These are phyloP conservation scores for Steinernema scapterisci DNA, from an alignment of 2,888 invertebrate species.

Conservation along the genomic window DNA sequence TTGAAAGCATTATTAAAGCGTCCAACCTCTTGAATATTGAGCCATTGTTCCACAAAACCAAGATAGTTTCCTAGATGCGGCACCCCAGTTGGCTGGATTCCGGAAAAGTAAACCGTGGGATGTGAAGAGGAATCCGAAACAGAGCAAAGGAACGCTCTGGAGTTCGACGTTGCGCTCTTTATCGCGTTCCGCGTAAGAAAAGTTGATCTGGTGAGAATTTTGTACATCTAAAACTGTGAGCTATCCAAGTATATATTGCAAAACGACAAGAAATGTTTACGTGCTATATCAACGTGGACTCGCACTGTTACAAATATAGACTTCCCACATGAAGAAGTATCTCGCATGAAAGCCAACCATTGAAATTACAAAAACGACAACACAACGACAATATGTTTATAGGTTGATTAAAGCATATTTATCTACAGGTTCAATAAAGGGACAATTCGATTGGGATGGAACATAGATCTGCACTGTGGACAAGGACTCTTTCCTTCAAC, in stretches of 20 bases:
- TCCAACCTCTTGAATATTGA: constrained; percentile 75
- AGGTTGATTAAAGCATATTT: too few relatives aligned
- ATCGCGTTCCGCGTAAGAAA: too few relatives aligned
- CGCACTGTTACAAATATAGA: too few relatives aligned
- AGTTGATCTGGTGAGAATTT: not conserved
- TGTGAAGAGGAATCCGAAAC: not conserved
- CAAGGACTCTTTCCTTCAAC: constrained; percentile 6
- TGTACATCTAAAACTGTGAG: not conserved
- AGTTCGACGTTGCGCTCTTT: too few relatives aligned
- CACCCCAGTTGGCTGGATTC: constrained; percentile 92
- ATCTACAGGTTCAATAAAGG: constrained; percentile 2
- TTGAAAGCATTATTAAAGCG: not conserved
- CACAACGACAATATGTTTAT: too few relatives aligned
- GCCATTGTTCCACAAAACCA: constrained; percentile 87
- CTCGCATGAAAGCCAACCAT: too few relatives aligned
- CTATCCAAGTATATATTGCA: too few relatives aligned
- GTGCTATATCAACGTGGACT: too few relatives aligned
- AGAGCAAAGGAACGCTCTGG: not conserved
- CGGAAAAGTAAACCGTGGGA: constrained; percentile 71
- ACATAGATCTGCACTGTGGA: constrained; percentile 16
- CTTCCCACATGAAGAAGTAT: too few relatives aligned
- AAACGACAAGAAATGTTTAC: too few relatives aligned
- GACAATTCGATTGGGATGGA: constrained; percentile 8
- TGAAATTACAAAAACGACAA: too few relatives aligned
- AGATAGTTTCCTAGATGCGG: constrained; percentile 96